These are phyloP conservation scores for Anser brachyrhynchus DNA, from an alignment of 2,113 vertebrate genomes.

Conservation along the genomic window DNA sequence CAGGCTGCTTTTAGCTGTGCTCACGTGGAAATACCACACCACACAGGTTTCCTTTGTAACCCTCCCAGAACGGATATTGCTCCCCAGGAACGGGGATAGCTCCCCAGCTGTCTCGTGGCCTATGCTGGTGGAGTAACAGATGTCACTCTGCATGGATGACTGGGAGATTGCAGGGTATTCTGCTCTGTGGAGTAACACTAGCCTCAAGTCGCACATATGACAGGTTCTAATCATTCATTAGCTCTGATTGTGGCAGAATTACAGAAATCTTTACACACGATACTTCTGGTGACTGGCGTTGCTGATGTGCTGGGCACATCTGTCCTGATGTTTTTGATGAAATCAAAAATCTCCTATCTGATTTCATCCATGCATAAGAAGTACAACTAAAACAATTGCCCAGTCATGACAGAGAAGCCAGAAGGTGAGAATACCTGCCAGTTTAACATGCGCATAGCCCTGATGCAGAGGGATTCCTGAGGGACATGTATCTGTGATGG, in stretches of 20 bases:
- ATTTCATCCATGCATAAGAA: background rate
- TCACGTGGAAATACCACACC: background rate
- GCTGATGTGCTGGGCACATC: background rate
- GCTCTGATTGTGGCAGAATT: background rate
- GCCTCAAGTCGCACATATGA: background rate
- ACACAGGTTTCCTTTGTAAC: background rate
- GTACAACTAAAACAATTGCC: background rate
- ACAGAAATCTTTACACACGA: background rate
- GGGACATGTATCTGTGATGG: background rate
- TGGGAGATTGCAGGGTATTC: background rate
- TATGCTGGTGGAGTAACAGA: background rate
- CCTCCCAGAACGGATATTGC: background rate
- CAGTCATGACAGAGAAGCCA: background rate
- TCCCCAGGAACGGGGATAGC: background rate
- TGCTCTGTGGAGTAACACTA: background rate
- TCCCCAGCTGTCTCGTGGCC: background rate
- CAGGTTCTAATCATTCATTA: background rate
- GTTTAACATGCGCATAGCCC: background rate
- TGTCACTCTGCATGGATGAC: background rate
- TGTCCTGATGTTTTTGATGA: background rate
- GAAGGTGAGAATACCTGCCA: background rate
- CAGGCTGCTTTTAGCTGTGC: constrained; percentile 23
- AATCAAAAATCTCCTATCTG: background rate
- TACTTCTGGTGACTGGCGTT: background rate
- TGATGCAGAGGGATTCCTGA: background rate